These are phyloP conservation scores for Mythimna pallens DNA, from an alignment of 2,888 invertebrate genomes.

Conservation along the genomic window DNA sequence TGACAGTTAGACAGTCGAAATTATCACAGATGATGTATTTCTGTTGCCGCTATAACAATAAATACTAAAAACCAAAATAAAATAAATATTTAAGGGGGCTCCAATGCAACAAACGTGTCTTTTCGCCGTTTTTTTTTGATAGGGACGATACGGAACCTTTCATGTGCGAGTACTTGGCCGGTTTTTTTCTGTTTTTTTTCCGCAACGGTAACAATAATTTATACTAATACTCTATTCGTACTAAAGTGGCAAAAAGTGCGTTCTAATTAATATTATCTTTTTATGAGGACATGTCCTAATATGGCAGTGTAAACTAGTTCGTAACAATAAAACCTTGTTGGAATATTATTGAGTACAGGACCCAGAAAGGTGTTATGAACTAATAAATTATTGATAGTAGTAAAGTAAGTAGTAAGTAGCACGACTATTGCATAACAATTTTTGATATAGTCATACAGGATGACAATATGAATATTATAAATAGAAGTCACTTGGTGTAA, in stretches of 20 bases:
- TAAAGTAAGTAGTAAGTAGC: too few relatives aligned
- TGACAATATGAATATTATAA: background rate
- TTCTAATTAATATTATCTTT: conserved; percentile 45
- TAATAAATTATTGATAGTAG: conserved; percentile 32
- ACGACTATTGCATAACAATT: conserved; percentile 15
- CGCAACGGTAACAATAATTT: background rate
- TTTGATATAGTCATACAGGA: background rate
- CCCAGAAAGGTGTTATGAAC: conserved; percentile 25
- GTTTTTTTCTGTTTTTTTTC: conserved; percentile 1
- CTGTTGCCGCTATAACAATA: too few relatives aligned
- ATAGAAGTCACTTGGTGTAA: background rate
- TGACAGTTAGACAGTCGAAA: too few relatives aligned
- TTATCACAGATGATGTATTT: too few relatives aligned
- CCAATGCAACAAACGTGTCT: too few relatives aligned
- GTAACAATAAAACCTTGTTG: conserved; percentile 36
- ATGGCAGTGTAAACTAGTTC: conserved; percentile 38
- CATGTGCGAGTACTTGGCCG: too few relatives aligned
- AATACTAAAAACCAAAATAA: too few relatives aligned
- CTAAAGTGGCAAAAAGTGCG: conserved; percentile 30
- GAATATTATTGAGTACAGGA: conserved; percentile 7
- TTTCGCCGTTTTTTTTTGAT: too few relatives aligned
- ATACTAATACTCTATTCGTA: background rate
- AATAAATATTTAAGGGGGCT: too few relatives aligned
- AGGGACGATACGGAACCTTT: too few relatives aligned
- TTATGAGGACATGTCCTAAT: conserved; percentile 10